Base-by-base conservation (phyloP, 2,797 vertebrate species). In the Streptopelia turtur region DNA sequence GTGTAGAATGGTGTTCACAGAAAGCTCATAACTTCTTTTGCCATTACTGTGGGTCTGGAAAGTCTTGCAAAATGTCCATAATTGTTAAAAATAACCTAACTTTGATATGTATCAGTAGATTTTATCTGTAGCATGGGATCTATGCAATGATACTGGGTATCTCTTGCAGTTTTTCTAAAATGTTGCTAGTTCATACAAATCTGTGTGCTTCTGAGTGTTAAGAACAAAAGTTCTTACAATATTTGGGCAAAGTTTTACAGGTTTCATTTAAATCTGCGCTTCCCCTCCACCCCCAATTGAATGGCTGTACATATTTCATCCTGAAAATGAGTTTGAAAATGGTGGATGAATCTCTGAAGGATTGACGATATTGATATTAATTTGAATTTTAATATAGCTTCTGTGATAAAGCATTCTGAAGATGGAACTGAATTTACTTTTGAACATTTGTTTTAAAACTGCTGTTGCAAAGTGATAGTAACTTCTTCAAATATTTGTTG, bases 291-390 rank as follows among this genome's bases (percentile, higher is more conserved):
- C 37, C 35, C 49, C 93, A 60, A 64, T 56, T 63, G 74, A 82
- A 61, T 5, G 10, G 9, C 24, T 68, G 10, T 83, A 16, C 12
- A 1, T 76, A 49, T 50, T 87, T 92, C 21, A 47, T 87, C 53
- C 45, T 91, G 59, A 92, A 94, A 88, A 85, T 53, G 24, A 83
- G 30, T 39, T 91, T 89, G 84, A 89, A 91, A 89, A 47, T 65
- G 55, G n/a, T 5, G 3, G 33, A 53, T 89, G 31, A 74, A 45
- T 41, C 33, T 41, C 33, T 78, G 39, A 84, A 74, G 55, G 65
- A 49, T 47, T 56, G 53, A 63, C 49, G 70, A 25, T 63, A 83
- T 50, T 93, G 18, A 22, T 23, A 70, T 74, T 80, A 31, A 43
- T 61, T 75, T 84, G 53, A 68, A 75, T 89, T 91, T 78, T 82